Percentiles rank a stretch among this genome's conserved stretches.
Conservation (phyloP, 2,113 vertebrate species). For the Actenoides hombroni region DNA sequence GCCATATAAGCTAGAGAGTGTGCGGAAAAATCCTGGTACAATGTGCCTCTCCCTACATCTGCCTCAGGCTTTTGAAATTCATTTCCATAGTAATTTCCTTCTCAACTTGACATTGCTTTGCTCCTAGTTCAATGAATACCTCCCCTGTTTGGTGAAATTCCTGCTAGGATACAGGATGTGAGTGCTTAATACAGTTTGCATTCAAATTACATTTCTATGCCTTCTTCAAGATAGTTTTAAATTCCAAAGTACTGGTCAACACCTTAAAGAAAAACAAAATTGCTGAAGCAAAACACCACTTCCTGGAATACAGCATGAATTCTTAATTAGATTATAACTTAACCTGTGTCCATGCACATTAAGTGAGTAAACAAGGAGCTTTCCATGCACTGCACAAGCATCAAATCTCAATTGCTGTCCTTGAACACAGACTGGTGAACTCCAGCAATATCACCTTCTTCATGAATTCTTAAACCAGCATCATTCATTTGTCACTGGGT, state of each 20-base stretch:
- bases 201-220: constrained; percentile 35
- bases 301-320: constrained; percentile 14
- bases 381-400: background rate
- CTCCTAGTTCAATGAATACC: constrained; percentile 62
- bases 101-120: constrained; percentile 57
- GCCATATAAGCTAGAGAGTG: background rate
- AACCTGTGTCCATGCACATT: background rate
- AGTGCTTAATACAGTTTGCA: constrained; percentile 38
- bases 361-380: background rate
- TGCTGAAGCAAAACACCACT: background rate
- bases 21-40: constrained; percentile 43
- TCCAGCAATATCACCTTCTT: background rate
- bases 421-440: background rate
- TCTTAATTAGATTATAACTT: constrained; percentile 8
- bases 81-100: constrained; percentile 71
- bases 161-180: constrained; percentile 59
- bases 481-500: background rate
- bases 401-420: background rate
- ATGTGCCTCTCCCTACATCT: constrained; percentile 34
- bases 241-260: constrained; percentile 40
- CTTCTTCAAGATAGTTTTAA: constrained; percentile 42
- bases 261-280: constrained; percentile 48
- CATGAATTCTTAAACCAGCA: background rate
- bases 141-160: constrained; percentile 55
- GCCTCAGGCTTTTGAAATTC: constrained; percentile 60